phyloP scores from a whole-genome alignment of 2,888 invertebrate species.

The Diarsia mendica region DNA sequence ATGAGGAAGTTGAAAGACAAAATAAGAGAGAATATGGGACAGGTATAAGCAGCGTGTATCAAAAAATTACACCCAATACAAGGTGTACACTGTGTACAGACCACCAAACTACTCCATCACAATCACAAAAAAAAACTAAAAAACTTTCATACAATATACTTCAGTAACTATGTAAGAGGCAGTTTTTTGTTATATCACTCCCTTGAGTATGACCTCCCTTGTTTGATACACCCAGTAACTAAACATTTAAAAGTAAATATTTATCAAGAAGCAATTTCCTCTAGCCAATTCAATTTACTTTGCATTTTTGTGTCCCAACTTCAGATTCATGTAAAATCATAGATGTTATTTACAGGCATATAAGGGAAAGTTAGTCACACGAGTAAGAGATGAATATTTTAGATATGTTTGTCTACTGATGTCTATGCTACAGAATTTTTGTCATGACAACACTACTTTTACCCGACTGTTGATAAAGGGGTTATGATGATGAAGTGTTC shows the following conservation, averaged over 20 bases:
- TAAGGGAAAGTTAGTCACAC: conserved; percentile 43
- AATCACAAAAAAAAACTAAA: too few species aligned
- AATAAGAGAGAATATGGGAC: neutral
- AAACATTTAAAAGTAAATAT: too few species aligned
- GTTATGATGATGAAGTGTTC: conserved; percentile 27
- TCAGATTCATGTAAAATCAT: neutral
- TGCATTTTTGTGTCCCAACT: conserved; percentile 27
- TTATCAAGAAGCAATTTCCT: too few species aligned
- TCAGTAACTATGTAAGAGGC: too few species aligned
- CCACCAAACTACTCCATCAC: neutral
- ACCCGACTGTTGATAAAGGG: conserved; percentile 48
- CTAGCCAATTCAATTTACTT: neutral
- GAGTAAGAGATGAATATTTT: conserved; percentile 14
- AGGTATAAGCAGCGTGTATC: neutral
- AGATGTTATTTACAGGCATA: conserved; percentile 41
- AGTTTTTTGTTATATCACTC: neutral
- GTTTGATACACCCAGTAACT: neutral
- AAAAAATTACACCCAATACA: neutral
- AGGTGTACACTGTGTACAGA: neutral
- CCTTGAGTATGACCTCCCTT: neutral
- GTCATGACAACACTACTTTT: conserved; percentile 49
- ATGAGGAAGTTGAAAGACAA: conserved; percentile 21
- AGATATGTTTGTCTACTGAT: conserved; percentile 16
- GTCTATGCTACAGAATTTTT: conserved; percentile 1
- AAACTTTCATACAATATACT: too few species aligned